Evolutionary conservation across 2,797 vertebrate species (phyloP), one percentile per base, ranked within the genome.

Genomic region (Pristis pectinata): DNA sequence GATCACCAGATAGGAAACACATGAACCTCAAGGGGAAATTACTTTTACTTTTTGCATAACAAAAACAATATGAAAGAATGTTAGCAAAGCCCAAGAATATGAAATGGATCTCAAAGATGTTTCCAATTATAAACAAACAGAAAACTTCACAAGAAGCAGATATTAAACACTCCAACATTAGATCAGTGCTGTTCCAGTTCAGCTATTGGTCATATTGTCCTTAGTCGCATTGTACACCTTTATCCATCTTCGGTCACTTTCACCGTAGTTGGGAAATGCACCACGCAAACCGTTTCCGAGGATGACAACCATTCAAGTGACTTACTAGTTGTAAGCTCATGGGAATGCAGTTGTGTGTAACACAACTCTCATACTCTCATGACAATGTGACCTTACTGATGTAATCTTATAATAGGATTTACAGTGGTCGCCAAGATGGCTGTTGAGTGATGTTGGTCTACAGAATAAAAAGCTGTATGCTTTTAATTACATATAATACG

Each of bases 11-110:
- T 74, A 53, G 49, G 92, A 94, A 94, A 94, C 92, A 94, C 49
- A 53, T 94, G 92, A 94, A 56, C 30, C 92, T 74, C 67, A 76
- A 53, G 49, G 92, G 92, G 92, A 94, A 94, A 72, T 94, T 94
- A 67, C 44, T 94, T 94, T 94, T 94, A 53, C 44, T 94, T 94
- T 72, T 49, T 94, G 92, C 92, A 94, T 53, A 74, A 74, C 92
- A 94, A 72, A 94, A 94, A 74, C 41, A 94, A 94, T 74, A 94
- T 94, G 70, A 94, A 94, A 94, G 41, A 94, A 94, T 94, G 67
- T 94, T 76, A 74, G 92, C 37, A 74, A 74, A 74, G 70, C 92
- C 70, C 70, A 94, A 74, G 44, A 94, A 94, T 72, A 94, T 94
- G 92, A 72, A 72, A 72, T 74, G 70, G 41, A n/a, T 7, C 70